Percentiles rank a stretch among this genome's conserved stretches.
Conservation (phyloP, 2,113 vertebrate genomes). For the Naja naja region DNA sequence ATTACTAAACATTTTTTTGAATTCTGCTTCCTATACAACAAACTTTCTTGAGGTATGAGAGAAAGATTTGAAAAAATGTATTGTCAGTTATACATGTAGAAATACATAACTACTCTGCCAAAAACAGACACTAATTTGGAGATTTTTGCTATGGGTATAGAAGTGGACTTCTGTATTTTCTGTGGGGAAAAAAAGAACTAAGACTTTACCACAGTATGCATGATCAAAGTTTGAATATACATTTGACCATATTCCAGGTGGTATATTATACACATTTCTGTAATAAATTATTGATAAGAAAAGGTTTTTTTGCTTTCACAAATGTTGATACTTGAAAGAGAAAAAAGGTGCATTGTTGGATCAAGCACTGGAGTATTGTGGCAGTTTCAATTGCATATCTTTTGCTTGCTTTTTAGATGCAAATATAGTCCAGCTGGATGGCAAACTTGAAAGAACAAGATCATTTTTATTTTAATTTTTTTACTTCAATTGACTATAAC, state of each 20-base stretch:
- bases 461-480: neutral
- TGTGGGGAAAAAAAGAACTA: conserved; percentile 34
- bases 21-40: conserved; percentile 46
- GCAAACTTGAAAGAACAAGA: neutral
- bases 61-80: conserved; percentile 24
- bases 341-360: neutral
- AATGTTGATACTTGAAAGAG: conserved; percentile 31
- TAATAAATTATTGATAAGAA: conserved; percentile 14
- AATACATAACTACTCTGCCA: conserved; percentile 30
- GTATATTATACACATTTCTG: conserved; percentile 46
- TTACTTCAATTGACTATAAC: neutral
- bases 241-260: conserved; percentile 44
- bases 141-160: conserved; percentile 28
- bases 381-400: neutral
- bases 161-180: conserved; percentile 22
- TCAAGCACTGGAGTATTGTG: neutral
- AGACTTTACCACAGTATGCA: conserved; percentile 24
- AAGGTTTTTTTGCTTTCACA: neutral
- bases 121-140: conserved; percentile 26
- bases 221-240: conserved; percentile 40
- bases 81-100: conserved; percentile 27
- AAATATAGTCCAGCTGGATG: neutral
- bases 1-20: conserved; percentile 41
- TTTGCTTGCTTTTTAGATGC: neutral
- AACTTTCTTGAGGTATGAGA: conserved; percentile 31